A percentile compares a stretch with the other conserved stretches of the same genome.
Conservation (phyloP, 1,140 invertebrate species). For the Dermatophagoides farinae region DNA sequence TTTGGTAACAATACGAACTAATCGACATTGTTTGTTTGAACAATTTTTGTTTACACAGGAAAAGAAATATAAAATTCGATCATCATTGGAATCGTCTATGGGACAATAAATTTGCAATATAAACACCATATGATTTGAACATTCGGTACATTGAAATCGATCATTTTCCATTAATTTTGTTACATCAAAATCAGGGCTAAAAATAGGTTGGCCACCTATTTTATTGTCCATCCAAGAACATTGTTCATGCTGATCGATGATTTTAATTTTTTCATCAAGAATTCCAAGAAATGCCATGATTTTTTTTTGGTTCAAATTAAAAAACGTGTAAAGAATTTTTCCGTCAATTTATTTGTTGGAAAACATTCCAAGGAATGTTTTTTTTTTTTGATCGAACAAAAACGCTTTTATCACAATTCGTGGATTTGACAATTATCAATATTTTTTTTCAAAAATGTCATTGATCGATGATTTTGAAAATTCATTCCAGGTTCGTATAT, state of each 20-base stretch:
- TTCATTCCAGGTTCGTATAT: constrained; percentile 19
- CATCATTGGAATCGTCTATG: not conserved
- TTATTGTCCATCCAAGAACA: not conserved
- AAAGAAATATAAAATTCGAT: constrained; percentile 12
- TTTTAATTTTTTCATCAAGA: not conserved
- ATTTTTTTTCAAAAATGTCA: not conserved
- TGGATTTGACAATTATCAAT: no score
- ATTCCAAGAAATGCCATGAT: not conserved
- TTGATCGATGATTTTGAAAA: constrained; percentile 22
- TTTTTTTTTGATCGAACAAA: no score
- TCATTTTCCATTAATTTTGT: not conserved
- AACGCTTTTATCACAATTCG: no score
- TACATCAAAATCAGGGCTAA: not conserved
- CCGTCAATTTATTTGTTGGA: no score
- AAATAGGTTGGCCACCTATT: constrained; percentile 5
- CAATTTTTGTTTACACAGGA: constrained; percentile 3
- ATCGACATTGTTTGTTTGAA: not conserved
- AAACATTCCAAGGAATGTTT: no score
- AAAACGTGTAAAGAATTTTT: not conserved
- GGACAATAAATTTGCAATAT: constrained; percentile 13
- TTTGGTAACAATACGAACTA: not conserved
- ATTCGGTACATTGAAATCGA: not conserved
- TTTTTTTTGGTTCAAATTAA: not conserved
- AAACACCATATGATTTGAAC: not conserved
- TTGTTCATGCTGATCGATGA: not conserved